These are phyloP conservation scores for Neolamprologus toae DNA, from an alignment of 2,113 vertebrate species.

Conservation along the genomic window DNA sequence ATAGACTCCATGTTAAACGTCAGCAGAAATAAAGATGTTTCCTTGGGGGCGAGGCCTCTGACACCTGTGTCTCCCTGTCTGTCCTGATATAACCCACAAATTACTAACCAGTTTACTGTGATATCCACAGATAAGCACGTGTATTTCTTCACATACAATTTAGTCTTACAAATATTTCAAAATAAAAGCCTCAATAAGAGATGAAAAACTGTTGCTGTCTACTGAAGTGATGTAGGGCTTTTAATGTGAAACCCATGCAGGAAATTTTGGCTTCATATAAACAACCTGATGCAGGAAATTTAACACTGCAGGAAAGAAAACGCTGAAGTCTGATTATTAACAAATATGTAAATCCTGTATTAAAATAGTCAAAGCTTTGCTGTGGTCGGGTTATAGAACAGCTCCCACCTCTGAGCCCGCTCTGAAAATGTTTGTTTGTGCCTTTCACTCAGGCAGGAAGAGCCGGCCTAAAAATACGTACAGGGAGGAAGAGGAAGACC, in stretches of 20 bases:
- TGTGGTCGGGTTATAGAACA: fast-evolving
- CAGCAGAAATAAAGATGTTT: not conserved
- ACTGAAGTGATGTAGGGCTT: not conserved
- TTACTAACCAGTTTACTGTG: not conserved
- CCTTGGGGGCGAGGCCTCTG: not conserved
- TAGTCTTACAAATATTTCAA: not conserved
- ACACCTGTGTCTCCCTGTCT: not conserved
- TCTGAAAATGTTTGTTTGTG: not conserved
- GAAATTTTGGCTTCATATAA: not conserved
- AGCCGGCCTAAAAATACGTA: not conserved
- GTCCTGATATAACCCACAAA: not conserved
- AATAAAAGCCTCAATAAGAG: not conserved
- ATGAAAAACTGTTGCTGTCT: not conserved
- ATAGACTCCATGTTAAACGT: not conserved
- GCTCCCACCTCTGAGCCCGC: not conserved
- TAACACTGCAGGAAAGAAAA: not conserved
- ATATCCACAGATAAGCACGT: not conserved
- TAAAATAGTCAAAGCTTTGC: not conserved
- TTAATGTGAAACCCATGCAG: not conserved
- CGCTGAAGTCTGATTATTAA: not conserved
- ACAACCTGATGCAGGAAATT: not conserved
- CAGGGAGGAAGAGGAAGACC: not conserved
- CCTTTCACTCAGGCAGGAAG: not conserved
- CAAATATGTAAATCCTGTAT: not conserved
- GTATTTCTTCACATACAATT: not conserved